Base-by-base conservation (phyloP, 2,888 invertebrate genomes). In the Callimorpha dominula region DNA sequence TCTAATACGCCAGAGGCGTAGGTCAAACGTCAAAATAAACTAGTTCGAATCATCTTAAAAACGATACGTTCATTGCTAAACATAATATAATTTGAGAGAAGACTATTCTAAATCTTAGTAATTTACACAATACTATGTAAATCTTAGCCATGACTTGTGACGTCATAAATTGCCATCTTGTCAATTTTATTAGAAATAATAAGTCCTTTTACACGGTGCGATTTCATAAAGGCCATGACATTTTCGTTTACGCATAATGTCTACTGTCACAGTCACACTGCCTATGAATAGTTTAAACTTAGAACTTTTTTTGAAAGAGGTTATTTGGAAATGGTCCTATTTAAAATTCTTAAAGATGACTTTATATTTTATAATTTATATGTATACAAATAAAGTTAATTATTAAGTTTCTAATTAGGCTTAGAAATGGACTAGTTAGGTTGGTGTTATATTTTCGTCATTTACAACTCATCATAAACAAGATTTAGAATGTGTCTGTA, bases 51-150 rank as follows among this genome's bases (percentile, higher is more conserved):
- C 4, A 31, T 52, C 1, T n/a, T 43, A 20, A 43, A 57, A 31
- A 31, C 31, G 43, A 46, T 8, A 57, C 6, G 6, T 57, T 57
- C 54, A 68, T 57, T 57, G n/a, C 43, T 42, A 57, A 6, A 54
- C 12, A 52, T 12, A 54, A 40, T 42, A 52, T 12, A 67, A 40
- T 42, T 67, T 42, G 40, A 15, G 9, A 67, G 6, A 67, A 42
- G 42, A 42, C 14, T 14, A 43, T 54, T 54, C 14, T 20, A 54
- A 57, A 43, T 42, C n/a, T 43, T 69, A 46, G 12, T 43, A 31
- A 42, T 72, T 67, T 72, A 46, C 60, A 46, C 50, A 67, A 67
- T 31, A 11, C 12, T 70, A 70, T 65, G 70, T 54, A 65, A 70
- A 65, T 70, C 46, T 65, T 57, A 57, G 65, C 46, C 70, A 65